Percentiles rank a stretch among this genome's conserved stretches.
Evolutionary conservation across 2,888 invertebrate species (phyloP).

Genomic region (Lasioglossum leucozonium): DNA sequence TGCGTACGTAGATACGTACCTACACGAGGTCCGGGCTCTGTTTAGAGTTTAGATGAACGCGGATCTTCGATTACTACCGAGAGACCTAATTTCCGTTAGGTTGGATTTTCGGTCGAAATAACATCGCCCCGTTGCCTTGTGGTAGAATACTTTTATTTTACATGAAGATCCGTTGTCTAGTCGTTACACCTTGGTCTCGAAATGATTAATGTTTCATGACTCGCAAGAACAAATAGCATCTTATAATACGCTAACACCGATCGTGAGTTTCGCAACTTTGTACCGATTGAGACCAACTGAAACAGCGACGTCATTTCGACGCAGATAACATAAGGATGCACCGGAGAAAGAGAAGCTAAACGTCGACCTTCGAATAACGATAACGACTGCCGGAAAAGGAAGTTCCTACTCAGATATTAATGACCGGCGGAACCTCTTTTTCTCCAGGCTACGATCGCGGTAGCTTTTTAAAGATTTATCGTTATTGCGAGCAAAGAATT

Average conservation of each 20-base stretch:
- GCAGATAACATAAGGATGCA: slow-evolving; percentile 36
- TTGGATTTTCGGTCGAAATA: not conserved
- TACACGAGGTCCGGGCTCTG: not conserved
- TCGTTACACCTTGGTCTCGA: not conserved
- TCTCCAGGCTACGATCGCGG: slow-evolving; percentile 53
- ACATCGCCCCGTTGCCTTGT: not conserved
- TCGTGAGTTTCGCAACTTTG: not conserved
- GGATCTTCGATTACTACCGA: not conserved
- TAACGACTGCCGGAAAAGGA: slow-evolving; percentile 68
- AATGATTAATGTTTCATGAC: not conserved
- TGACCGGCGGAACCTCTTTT: slow-evolving; percentile 60
- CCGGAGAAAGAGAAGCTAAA: slow-evolving; percentile 52
- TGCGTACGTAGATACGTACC: not conserved
- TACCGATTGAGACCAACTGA: not conserved
- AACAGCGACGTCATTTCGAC: slow-evolving; percentile 13
- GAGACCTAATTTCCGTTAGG: slow-evolving; percentile 21
- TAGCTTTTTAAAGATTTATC: slow-evolving; percentile 47
- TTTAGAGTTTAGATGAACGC: not conserved
- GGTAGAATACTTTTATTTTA: no score
- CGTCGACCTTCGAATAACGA: slow-evolving; percentile 62
- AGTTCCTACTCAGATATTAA: slow-evolving; percentile 70
- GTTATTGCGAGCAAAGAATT: slow-evolving; percentile 26
- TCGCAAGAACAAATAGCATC: not conserved
- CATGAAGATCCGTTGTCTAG: no score
- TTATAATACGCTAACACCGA: not conserved